Conservation (phyloP, 2,888 invertebrate species). For the Syritta pipiens region DNA sequence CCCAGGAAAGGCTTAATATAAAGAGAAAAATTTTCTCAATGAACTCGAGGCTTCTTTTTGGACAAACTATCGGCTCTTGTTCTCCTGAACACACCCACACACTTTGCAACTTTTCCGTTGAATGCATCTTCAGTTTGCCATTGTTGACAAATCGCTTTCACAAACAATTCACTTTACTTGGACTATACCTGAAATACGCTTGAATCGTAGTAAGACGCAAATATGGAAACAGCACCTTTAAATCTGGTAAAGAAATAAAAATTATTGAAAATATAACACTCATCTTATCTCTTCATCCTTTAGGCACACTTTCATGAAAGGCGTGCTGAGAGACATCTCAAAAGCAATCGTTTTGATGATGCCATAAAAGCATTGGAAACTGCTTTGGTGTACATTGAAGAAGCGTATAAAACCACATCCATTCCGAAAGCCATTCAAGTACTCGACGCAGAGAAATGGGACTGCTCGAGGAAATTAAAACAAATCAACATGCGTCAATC, state of each 20-base stretch:
- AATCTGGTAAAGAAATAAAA: slow-evolving; percentile 74
- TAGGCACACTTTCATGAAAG: slow-evolving; percentile 78
- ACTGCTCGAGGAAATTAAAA: slow-evolving; percentile 75
- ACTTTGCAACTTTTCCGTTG: too few relatives aligned
- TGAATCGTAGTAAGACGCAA: neutral
- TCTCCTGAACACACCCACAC: too few relatives aligned
- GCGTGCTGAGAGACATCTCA: slow-evolving; percentile 76
- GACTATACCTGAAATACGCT: too few relatives aligned
- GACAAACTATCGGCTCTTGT: too few relatives aligned
- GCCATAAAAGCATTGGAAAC: slow-evolving; percentile 77
- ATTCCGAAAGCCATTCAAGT: slow-evolving; percentile 75
- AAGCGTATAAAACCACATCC: slow-evolving; percentile 75
- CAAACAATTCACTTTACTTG: neutral
- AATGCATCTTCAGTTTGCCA: too few relatives aligned
- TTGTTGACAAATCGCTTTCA: neutral
- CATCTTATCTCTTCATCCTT: neutral
- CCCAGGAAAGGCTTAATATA: too few relatives aligned
- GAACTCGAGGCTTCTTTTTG: too few relatives aligned
- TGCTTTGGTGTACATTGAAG: slow-evolving; percentile 75
- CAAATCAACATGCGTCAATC: slow-evolving; percentile 76
- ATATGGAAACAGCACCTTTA: slow-evolving; percentile 76
- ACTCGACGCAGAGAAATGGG: slow-evolving; percentile 75
- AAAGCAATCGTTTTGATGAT: slow-evolving; percentile 76
- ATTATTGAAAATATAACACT: neutral
- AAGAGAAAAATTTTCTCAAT: too few relatives aligned